phyloP scores from a whole-genome alignment of 2,113 vertebrate genomes.

The Peromyscus californicus region DNA sequence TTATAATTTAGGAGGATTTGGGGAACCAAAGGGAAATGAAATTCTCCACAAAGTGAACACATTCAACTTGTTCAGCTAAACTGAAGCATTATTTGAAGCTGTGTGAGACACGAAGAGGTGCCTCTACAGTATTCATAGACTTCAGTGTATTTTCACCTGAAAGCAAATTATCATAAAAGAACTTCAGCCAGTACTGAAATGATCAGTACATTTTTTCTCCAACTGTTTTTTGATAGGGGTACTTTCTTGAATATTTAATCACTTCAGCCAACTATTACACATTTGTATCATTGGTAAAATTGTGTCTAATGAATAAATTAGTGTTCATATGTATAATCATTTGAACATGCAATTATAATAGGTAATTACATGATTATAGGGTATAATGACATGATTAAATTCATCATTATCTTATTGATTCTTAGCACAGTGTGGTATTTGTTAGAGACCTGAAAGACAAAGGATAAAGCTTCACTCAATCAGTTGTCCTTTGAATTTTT shows the following conservation, averaged over 20 bases:
- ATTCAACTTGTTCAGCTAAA: neutral
- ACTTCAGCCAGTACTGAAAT: neutral
- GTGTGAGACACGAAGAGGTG: neutral
- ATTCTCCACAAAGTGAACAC: neutral
- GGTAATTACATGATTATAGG: constrained; percentile 83
- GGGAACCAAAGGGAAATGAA: neutral
- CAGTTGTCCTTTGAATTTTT: neutral
- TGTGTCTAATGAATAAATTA: constrained; percentile 84
- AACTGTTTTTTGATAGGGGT: constrained; percentile 45
- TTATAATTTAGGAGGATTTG: neutral
- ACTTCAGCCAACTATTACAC: constrained; percentile 77
- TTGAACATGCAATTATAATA: constrained; percentile 84
- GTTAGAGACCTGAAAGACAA: neutral
- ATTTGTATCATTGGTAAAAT: constrained; percentile 80
- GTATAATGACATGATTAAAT: constrained; percentile 80
- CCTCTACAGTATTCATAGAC: neutral
- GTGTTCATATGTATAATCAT: constrained; percentile 85
- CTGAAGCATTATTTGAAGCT: neutral
- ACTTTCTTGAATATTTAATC: constrained; percentile 78
- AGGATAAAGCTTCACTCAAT: neutral
- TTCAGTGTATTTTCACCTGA: neutral
- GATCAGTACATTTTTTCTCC: neutral
- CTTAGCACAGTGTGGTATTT: neutral
- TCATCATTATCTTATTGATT: constrained; percentile 74
- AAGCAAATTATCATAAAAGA: constrained; percentile 10